phyloP scores from a whole-genome alignment of 2,888 invertebrate species.

The Cryptus armator region DNA sequence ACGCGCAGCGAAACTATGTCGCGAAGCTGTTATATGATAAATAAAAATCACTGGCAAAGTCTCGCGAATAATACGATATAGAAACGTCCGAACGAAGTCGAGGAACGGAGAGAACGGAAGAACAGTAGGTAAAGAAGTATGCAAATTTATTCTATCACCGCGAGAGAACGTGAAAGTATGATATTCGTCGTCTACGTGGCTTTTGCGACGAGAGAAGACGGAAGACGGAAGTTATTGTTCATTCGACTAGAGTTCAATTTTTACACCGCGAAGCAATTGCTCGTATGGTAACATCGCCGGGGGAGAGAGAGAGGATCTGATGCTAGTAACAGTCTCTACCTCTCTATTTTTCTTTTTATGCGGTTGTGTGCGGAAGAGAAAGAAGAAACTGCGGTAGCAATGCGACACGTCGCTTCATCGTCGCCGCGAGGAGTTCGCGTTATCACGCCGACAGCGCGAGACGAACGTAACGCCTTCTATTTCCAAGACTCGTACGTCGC shows the following conservation, averaged over 20 bases:
- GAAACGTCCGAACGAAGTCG: not conserved
- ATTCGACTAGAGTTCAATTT: slow-evolving; percentile 37
- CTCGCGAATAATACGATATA: not conserved
- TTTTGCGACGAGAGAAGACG: slow-evolving; percentile 4
- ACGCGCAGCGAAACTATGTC: not conserved
- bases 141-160: slow-evolving; percentile 51
- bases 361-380: not conserved
- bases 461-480: slow-evolving; percentile 16
- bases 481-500: slow-evolving; percentile 20
- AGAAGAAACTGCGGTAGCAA: not conserved
- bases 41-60: not conserved
- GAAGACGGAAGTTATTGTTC: slow-evolving; percentile 51
- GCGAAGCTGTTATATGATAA: slow-evolving; percentile 1
- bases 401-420: slow-evolving; percentile 8
- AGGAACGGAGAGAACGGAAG: not conserved
- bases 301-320: not conserved
- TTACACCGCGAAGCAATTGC: slow-evolving; percentile 42
- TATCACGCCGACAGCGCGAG: slow-evolving; percentile 1
- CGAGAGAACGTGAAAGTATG: slow-evolving; percentile 16
- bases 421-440: not conserved
- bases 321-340: not conserved
- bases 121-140: slow-evolving; percentile 8
- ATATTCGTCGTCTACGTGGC: not conserved
- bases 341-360: not conserved
- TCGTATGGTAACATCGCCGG: slow-evolving; percentile 12